Base-by-base conservation (phyloP, 2,888 invertebrate species). In the Iselma pallidipennis region DNA sequence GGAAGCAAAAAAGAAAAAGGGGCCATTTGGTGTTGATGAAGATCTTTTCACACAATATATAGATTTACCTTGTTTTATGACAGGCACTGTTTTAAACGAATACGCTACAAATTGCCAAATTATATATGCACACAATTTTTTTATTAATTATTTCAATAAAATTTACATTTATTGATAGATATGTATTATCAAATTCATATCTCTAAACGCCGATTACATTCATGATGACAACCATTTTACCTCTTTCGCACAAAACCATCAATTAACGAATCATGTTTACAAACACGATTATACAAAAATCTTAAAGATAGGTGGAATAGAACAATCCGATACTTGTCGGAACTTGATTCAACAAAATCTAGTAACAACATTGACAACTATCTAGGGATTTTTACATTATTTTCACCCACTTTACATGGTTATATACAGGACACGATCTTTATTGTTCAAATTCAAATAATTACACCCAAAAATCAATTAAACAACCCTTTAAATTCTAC, bases 151-250 rank as follows among this genome's bases (percentile, higher is more conserved):
- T 23, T 53, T 53, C 59, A 60, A 23, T 53, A 59, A 65, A 64
- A 61, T 57, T n/a, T 63, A 66, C 71, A 74, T 74, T 75, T 73
- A 73, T 65, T 65, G 65, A 66, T 64, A 69, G 68, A 71, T 70
- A 73, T 69, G 64, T 70, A 72, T 70, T 71, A 37, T 4, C n/a
- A 74, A 77, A 75, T 74, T 71, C 72, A 75, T 74, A 71, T 72
- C 73, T 71, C 73, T 73, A 76, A 75, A 72, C 66, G 70, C 69
- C 73, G 74, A 77, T 73, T 74, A 71, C 69, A 72, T 72, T 72
- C 67, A 65, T 69, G 66, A 72, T 70, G 74, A 73, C 77, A 74
- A 76, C 76, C 77, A 74, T 76, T 70, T 74, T 74, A 59, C 53
- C 49, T 52, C 50, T 31, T 28, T 25, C 7, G 28, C 26, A 28